phyloP scores from a whole-genome alignment of 2,888 invertebrate genomes.

The Tuta absoluta region DNA sequence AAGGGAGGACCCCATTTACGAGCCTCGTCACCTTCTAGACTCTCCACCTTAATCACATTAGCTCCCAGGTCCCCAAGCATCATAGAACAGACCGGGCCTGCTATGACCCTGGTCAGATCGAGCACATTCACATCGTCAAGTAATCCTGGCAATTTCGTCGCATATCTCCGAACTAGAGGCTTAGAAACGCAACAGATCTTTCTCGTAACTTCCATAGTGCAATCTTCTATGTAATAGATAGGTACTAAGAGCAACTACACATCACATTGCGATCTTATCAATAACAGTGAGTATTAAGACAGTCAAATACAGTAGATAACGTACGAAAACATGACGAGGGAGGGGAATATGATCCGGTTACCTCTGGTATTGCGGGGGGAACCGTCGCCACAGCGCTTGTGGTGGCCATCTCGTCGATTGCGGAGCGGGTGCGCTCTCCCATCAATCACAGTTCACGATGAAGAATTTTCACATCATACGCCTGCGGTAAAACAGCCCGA shows the following conservation, averaged over 20 bases:
- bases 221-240: slow-evolving; percentile 23
- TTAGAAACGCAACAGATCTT: slow-evolving; percentile 34
- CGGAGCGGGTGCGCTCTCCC: slow-evolving; percentile 60
- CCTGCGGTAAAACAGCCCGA: slow-evolving; percentile 13
- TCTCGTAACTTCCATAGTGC: slow-evolving; percentile 44
- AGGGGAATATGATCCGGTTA: slow-evolving; percentile 41
- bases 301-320: slow-evolving; percentile 62
- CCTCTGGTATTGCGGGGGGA: slow-evolving; percentile 66
- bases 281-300: slow-evolving; percentile 42
- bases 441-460: slow-evolving; percentile 50
- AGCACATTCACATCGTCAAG: slow-evolving; percentile 86
- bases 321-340: slow-evolving; percentile 21
- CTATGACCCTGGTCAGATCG: slow-evolving; percentile 92
- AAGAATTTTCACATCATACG: slow-evolving; percentile 52
- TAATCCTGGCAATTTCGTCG: slow-evolving; percentile 74
- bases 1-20: slow-evolving; percentile 97
- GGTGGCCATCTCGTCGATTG: slow-evolving; percentile 69
- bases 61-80: slow-evolving; percentile 95
- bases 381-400: slow-evolving; percentile 72
- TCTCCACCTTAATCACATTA: slow-evolving; percentile 95
- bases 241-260: background rate
- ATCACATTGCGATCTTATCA: slow-evolving; percentile 18
- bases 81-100: slow-evolving; percentile 98
- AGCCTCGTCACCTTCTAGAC: slow-evolving; percentile 91
- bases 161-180: slow-evolving; percentile 42